phyloP scores from a whole-genome alignment of 2,113 vertebrate genomes.

The Chamaetylas fuelleborni region DNA sequence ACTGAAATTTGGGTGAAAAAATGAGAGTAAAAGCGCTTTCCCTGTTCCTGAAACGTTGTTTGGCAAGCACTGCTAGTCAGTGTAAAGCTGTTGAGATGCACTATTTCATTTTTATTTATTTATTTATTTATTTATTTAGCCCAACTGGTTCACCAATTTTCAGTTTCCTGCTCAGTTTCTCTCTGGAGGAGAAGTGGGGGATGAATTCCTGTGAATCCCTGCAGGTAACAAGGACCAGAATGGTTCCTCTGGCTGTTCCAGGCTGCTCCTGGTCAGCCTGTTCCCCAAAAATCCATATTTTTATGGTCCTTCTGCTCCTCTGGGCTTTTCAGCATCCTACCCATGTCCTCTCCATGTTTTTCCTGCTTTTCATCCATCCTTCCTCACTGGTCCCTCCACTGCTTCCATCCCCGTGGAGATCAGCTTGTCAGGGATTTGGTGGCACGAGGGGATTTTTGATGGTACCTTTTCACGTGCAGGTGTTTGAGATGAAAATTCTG shows the following conservation, averaged over 20 bases:
- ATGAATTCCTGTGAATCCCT: background rate
- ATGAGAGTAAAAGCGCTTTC: background rate
- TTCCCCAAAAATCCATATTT: background rate
- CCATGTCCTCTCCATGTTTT: background rate
- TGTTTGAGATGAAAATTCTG: background rate
- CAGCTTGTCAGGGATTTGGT: background rate
- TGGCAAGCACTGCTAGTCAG: background rate
- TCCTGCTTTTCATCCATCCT: background rate
- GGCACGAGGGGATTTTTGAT: background rate
- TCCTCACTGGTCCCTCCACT: background rate
- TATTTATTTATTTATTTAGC: background rate
- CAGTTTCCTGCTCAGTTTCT: background rate
- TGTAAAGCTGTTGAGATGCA: background rate
- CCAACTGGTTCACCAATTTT: background rate
- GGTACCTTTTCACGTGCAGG: fast-evolving
- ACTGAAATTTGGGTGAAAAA: background rate
- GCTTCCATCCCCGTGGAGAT: background rate
- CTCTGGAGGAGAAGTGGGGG: background rate
- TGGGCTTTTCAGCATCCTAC: background rate
- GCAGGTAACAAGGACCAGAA: background rate
- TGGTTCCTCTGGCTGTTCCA: fast-evolving
- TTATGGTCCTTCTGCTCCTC: background rate
- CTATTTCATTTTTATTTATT: background rate
- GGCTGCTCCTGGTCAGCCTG: background rate
- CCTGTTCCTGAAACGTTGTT: background rate